Conservation (phyloP, 2,113 vertebrate species). For the Octodon degus region DNA sequence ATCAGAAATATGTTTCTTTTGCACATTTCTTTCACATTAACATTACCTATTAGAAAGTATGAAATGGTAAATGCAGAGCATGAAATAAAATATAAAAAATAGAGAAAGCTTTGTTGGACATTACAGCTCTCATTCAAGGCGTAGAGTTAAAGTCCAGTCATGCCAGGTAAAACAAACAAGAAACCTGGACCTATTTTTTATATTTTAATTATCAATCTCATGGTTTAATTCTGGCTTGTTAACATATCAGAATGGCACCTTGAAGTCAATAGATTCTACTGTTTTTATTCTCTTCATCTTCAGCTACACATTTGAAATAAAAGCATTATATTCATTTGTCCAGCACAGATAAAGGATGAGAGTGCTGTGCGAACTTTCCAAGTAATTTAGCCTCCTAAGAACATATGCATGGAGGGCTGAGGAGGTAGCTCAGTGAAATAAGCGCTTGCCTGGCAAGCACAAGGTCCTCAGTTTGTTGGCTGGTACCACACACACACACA, state of each 20-base stretch:
- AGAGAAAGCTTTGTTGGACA: neutral
- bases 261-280: neutral
- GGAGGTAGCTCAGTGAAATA: too few species aligned
- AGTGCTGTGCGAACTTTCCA: neutral
- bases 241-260: neutral
- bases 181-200: neutral
- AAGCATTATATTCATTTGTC: neutral
- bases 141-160: neutral
- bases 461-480: too few species aligned
- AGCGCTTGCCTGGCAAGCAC: too few species aligned
- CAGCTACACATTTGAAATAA: conserved; percentile 41
- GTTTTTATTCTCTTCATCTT: conserved; percentile 34
- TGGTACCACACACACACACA: too few species aligned
- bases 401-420: neutral
- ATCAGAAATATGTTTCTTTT: conserved; percentile 30
- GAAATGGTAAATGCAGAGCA: neutral
- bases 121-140: neutral
- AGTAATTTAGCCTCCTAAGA: neutral
- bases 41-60: neutral
- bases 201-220: neutral
- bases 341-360: neutral
- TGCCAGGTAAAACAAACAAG: neutral
- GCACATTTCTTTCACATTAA: neutral
- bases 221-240: conserved; percentile 36
- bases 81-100: conserved; percentile 3